Conservation (phyloP, 1,140 invertebrate genomes). For the Nasonia vitripennis region DNA sequence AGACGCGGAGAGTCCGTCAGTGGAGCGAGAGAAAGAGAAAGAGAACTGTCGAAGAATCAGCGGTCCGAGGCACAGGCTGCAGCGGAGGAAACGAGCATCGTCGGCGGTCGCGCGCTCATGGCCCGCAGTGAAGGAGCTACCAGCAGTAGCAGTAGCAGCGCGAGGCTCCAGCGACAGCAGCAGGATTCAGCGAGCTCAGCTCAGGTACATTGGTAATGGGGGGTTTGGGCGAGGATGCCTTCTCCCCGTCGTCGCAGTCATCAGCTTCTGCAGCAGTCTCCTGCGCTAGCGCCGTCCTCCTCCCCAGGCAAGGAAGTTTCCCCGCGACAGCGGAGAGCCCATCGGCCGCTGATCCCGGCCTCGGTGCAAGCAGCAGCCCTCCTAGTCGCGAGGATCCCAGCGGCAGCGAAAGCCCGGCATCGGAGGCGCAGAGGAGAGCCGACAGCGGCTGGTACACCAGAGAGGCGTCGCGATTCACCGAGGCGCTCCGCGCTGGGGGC, state of each 20-base stretch:
- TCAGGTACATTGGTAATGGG: conserved; percentile 71
- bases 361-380: conserved; percentile 21
- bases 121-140: background rate
- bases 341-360: background rate
- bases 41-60: too few relatives aligned
- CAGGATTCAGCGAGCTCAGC: conserved; percentile 57
- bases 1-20: conserved; percentile 46
- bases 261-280: conserved; percentile 65
- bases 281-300: conserved; percentile 58
- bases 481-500: conserved; percentile 51
- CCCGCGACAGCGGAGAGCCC: background rate
- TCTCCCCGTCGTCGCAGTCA: conserved; percentile 68
- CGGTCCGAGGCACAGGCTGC: background rate
- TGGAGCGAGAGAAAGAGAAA: background rate
- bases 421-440: background rate
- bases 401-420: conserved; percentile 15
- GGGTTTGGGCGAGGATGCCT: conserved; percentile 74
- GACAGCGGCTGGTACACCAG: conserved; percentile 15
- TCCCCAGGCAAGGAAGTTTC: conserved; percentile 1
- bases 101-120: conserved; percentile 17
- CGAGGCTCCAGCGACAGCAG: conserved; percentile 42
- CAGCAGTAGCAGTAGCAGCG: background rate
- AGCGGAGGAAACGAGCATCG: background rate
- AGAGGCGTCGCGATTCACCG: conserved; percentile 49
- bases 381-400: conserved; percentile 29